A percentile compares a stretch with the other conserved stretches of the same genome.
Conservation (phyloP, 2,797 vertebrate genomes). For the Tiaroga cobitis region DNA sequence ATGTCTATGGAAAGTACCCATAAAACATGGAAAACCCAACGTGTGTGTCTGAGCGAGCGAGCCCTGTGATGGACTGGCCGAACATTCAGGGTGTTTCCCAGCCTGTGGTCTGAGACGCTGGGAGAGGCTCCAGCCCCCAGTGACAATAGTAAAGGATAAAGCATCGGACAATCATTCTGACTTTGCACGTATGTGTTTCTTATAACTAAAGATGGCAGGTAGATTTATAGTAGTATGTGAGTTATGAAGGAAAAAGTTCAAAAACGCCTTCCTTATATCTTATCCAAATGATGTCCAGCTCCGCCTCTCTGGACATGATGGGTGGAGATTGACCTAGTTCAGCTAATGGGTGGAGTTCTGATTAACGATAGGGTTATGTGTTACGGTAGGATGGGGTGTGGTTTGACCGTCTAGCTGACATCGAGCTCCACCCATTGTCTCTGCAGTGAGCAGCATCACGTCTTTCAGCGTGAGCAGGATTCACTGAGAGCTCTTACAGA, state of each 20-base stretch:
- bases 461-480: slow-evolving; percentile 6
- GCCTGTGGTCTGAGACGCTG: no score
- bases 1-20: no score
- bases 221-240: background rate
- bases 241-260: background rate
- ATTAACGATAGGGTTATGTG: background rate
- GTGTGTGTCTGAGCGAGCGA: no score
- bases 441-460: background rate
- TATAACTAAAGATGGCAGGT: background rate
- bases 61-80: no score
- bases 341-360: background rate
- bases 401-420: background rate
- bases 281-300: background rate
- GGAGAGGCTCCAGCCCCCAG: no score
- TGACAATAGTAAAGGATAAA: background rate
- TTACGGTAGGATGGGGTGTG: background rate
- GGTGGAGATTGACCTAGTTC: background rate
- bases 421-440: background rate
- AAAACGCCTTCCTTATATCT: background rate
- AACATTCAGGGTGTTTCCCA: no score
- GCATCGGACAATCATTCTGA: no score
- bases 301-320: background rate
- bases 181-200: background rate
- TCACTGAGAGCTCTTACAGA: slow-evolving; percentile 21
- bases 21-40: no score